A percentile compares a stretch with the other conserved stretches of the same genome.
These are phyloP conservation scores for Oncopodura yosiiana DNA, from an alignment of 1,140 invertebrate species.

Conservation along the genomic window DNA sequence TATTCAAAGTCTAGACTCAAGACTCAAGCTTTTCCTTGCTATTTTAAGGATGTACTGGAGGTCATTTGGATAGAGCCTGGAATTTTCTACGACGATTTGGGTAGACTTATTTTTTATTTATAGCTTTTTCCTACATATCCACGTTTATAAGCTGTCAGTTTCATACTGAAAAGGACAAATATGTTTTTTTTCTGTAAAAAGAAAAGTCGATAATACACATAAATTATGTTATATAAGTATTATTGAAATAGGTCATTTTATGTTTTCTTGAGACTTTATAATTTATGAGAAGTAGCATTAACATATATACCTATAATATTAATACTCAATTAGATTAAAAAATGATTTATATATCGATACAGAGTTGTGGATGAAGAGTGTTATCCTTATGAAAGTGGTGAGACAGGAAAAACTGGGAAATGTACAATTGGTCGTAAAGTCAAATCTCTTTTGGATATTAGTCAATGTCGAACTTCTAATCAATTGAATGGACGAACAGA, in stretches of 20 bases:
- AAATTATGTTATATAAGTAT: no score
- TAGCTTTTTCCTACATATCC: constrained; percentile 4
- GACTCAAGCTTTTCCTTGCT: background rate
- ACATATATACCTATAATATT: no score
- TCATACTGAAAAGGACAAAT: no score
- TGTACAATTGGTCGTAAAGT: constrained; percentile 41
- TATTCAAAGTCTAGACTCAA: background rate
- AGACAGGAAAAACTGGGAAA: constrained; percentile 40
- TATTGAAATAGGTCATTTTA: no score
- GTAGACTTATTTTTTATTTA: constrained; percentile 45
- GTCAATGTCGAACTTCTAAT: constrained; percentile 27
- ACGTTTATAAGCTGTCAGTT: no score
- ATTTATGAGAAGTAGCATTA: background rate
- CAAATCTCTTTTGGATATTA: constrained; percentile 29
- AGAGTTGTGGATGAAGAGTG: constrained; percentile 71
- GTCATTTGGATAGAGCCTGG: constrained; percentile 83
- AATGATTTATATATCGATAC: constrained; percentile 20
- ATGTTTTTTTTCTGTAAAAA: no score
- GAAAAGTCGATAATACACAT: no score
- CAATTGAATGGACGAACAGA: constrained; percentile 32
- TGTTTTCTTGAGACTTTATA: no score
- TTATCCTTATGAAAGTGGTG: constrained; percentile 62
- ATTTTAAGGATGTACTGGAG: constrained; percentile 62
- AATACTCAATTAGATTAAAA: no score
- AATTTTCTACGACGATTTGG: constrained; percentile 70